phyloP scores from a whole-genome alignment of 2,797 vertebrate species.

The Clarias fuscus region DNA sequence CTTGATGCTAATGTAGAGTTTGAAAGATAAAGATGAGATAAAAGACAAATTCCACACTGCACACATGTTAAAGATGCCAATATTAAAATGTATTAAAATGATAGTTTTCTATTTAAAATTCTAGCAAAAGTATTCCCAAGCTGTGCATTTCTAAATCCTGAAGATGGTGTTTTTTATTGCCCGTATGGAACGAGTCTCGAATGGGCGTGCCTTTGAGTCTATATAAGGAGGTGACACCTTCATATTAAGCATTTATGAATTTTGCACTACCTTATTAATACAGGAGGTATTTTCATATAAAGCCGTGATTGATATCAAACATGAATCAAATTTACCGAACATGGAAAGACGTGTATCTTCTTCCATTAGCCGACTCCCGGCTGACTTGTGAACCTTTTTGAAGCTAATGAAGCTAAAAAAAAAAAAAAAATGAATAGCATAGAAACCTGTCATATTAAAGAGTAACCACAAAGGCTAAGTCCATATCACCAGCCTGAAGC shows the following conservation, averaged over 20 bases:
- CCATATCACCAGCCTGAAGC: too few species aligned
- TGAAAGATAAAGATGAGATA: neutral
- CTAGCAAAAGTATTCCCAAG: too few species aligned
- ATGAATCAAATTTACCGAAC: neutral
- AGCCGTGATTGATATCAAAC: neutral
- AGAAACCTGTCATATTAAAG: too few species aligned
- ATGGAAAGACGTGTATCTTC: neutral
- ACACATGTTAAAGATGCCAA: neutral
- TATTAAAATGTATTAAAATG: neutral
- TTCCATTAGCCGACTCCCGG: neutral
- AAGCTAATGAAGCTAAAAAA: too few species aligned
- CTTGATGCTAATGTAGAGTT: neutral
- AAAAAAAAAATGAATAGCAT: too few species aligned
- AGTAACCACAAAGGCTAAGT: too few species aligned
- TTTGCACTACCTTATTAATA: neutral
- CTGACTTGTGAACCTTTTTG: neutral
- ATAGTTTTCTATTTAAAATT: neutral
- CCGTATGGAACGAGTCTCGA: neutral
- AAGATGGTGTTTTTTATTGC: neutral
- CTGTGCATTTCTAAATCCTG: neutral
- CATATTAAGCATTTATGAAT: neutral
- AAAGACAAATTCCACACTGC: neutral
- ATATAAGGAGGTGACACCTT: neutral
- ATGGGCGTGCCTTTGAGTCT: neutral
- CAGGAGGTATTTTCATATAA: neutral